phyloP scores from a whole-genome alignment of 2,113 vertebrate genomes.

The Indicator indicator region DNA sequence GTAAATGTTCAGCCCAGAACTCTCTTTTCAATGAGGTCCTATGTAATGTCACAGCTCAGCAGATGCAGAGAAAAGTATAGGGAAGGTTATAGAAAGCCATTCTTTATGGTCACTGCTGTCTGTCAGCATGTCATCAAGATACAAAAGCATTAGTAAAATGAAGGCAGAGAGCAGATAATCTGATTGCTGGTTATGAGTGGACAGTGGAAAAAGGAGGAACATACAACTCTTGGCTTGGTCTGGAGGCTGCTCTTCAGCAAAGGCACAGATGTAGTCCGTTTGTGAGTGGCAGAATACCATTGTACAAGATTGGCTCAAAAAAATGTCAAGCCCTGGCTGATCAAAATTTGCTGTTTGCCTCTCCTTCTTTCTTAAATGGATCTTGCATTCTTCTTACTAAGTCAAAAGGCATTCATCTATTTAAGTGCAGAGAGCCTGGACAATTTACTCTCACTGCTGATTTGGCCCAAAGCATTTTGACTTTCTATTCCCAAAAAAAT shows the following conservation, averaged over 20 bases:
- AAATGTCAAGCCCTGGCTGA: background rate
- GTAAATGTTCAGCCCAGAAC: background rate
- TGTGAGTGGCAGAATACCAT: background rate
- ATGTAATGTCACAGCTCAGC: background rate
- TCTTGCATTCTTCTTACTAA: background rate
- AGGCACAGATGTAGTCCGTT: background rate
- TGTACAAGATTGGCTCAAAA: background rate
- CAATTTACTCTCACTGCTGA: conserved; percentile 32
- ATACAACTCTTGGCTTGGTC: background rate
- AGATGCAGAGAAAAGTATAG: background rate
- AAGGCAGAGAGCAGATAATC: background rate
- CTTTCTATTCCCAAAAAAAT: conserved; percentile 42
- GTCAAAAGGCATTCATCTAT: conserved; percentile 32
- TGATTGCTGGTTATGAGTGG: fast-evolving
- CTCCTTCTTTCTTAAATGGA: background rate
- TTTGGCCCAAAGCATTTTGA: conserved; percentile 41
- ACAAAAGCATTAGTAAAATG: background rate
- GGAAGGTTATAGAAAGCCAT: background rate
- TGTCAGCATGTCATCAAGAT: background rate
- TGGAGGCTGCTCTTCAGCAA: background rate
- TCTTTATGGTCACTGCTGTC: background rate
- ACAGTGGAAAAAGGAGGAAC: background rate
- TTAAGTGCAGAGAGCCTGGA: conserved; percentile 21
- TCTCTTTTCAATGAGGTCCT: background rate
- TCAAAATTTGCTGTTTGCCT: background rate